Evolutionary conservation across 2,113 vertebrate genomes (phyloP).

Genomic region (Peucedramus taeniatus): DNA sequence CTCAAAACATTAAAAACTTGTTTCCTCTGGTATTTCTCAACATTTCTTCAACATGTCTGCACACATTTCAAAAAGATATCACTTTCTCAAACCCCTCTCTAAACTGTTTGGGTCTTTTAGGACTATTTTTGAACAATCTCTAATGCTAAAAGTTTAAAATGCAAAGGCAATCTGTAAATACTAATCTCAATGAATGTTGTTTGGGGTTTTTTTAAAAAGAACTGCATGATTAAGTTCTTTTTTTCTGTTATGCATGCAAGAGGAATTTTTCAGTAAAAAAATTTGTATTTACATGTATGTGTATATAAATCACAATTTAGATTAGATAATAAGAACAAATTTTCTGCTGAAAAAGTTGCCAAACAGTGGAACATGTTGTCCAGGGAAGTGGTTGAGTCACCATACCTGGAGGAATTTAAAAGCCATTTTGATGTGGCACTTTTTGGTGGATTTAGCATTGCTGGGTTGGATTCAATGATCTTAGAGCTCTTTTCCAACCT

Average conservation of each 20-base stretch:
- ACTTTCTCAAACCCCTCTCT: neutral
- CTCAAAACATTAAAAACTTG: neutral
- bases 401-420: neutral
- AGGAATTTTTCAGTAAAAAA: neutral
- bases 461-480: neutral
- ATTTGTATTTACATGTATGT: neutral
- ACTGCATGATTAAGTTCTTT: neutral
- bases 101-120: neutral
- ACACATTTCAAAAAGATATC: neutral
- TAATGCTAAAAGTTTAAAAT: neutral
- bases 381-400: neutral
- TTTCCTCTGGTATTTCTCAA: neutral
- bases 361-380: neutral
- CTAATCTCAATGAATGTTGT: neutral
- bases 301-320: neutral
- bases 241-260: neutral
- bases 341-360: neutral
- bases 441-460: neutral
- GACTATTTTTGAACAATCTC: neutral
- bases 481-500: neutral
- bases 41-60: neutral
- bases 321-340: neutral
- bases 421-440: neutral
- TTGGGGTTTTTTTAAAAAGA: neutral
- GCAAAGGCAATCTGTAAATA: neutral